Percentiles rank a stretch among this genome's conserved stretches.
phyloP scores from a whole-genome alignment of 2,888 invertebrate species.

The Lepidocyrtoides sp. region DNA sequence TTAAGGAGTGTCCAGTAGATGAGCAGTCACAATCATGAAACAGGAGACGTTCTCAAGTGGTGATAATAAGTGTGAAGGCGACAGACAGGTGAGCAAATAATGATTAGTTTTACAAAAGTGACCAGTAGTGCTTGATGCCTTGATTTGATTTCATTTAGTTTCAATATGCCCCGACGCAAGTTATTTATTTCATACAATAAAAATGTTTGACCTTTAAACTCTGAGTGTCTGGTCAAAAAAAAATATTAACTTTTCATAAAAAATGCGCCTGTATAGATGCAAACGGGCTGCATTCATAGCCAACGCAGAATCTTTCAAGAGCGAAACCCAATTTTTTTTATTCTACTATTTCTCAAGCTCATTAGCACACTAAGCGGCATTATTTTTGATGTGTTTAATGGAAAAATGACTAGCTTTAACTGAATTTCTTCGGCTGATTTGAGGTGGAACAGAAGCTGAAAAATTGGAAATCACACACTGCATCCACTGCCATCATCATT shows the following conservation, averaged over 20 bases:
- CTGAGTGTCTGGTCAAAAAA: too few relatives aligned
- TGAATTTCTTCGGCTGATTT: constrained; percentile 27
- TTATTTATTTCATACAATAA: background rate
- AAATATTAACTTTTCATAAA: too few relatives aligned
- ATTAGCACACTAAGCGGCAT: constrained; percentile 58
- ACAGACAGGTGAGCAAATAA: constrained; percentile 46
- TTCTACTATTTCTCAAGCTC: constrained; percentile 7
- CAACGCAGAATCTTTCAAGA: too few relatives aligned
- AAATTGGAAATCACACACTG: constrained; percentile 62
- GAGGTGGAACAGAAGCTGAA: constrained; percentile 49
- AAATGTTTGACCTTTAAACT: too few relatives aligned
- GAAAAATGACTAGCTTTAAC: constrained; percentile 72
- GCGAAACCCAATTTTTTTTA: too few relatives aligned
- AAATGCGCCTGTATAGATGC: too few relatives aligned
- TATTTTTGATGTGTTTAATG: constrained; percentile 66
- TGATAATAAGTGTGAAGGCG: constrained; percentile 48
- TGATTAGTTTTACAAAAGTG: background rate
- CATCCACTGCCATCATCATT: constrained; percentile 57
- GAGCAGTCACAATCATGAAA: background rate
- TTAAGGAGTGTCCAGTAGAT: background rate
- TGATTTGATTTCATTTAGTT: background rate
- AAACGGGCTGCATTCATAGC: too few relatives aligned
- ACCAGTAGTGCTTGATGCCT: background rate
- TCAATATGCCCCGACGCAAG: background rate
- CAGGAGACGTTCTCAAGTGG: background rate